Conservation (phyloP, 2,113 vertebrate genomes). For the Caranx melampygus region DNA sequence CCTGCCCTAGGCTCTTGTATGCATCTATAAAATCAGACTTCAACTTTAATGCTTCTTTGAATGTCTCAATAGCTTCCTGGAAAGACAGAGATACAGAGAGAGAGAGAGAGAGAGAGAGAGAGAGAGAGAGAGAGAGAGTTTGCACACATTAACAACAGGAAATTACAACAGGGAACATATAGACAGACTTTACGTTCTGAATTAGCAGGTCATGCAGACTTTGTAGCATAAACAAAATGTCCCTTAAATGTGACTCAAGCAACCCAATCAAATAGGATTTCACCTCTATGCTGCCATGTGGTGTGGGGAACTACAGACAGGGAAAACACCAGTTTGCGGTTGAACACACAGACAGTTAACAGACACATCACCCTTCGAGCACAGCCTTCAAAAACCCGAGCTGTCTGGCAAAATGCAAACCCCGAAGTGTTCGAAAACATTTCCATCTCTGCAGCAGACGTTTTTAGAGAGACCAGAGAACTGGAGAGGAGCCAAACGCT, state of each 20-base stretch:
- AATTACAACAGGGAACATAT: not conserved
- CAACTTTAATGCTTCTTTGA: conserved; percentile 95
- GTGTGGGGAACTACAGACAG: not conserved
- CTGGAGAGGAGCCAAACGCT: too few species aligned
- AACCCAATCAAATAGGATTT: not conserved
- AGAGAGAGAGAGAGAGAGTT: not conserved
- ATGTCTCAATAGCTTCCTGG: conserved; percentile 97
- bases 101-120: not conserved
- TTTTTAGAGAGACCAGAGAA: not conserved
- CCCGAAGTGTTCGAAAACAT: not conserved
- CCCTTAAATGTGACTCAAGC: too few species aligned
- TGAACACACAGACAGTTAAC: not conserved
- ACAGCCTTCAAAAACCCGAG: not conserved
- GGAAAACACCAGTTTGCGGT: not conserved
- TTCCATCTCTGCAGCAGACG: not conserved
- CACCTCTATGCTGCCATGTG: not conserved
- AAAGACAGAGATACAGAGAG: conserved; percentile 5
- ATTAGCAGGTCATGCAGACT: conserved; percentile 11
- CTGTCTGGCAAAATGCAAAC: not conserved
- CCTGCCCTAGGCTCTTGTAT: conserved; percentile 97
- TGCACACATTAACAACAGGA: conserved; percentile 31
- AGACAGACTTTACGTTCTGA: not conserved
- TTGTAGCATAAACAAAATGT: too few species aligned
- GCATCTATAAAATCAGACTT: conserved; percentile 98
- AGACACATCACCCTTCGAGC: not conserved